These are phyloP conservation scores for Actias luna DNA, from an alignment of 2,888 invertebrate species.

Conservation along the genomic window DNA sequence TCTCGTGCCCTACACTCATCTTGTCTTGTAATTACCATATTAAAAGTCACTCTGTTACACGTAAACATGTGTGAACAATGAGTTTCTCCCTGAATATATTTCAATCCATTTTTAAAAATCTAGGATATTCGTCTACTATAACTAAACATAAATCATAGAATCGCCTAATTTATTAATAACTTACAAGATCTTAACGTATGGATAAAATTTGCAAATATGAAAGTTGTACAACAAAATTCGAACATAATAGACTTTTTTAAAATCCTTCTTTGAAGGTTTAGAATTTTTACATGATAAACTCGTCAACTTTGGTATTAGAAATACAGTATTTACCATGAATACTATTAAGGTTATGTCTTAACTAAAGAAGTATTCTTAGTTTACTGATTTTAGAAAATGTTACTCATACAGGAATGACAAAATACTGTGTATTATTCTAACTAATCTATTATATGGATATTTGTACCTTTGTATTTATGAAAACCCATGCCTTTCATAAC, in stretches of 20 bases:
- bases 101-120: background rate
- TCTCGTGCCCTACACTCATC: constrained; percentile 24
- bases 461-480: too few relatives aligned
- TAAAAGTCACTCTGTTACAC: background rate
- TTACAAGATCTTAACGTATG: background rate
- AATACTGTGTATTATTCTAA: too few relatives aligned
- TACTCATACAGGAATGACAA: too few relatives aligned
- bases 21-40: constrained; percentile 10
- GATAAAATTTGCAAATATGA: background rate
- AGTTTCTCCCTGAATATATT: background rate
- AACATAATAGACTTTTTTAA: background rate
- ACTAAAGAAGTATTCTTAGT: background rate
- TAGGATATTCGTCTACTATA: background rate
- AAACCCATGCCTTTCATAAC: too few relatives aligned
- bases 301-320: background rate
- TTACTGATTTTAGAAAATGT: background rate
- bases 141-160: background rate
- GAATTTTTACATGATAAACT: background rate
- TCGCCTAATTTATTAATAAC: background rate
- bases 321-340: background rate
- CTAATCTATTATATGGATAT: too few relatives aligned
- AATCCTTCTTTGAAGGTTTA: background rate
- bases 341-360: background rate
- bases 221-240: background rate
- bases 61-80: background rate